These are phyloP conservation scores for Callyntrura sp. DNA, from an alignment of 2,888 invertebrate genomes.

Conservation along the genomic window DNA sequence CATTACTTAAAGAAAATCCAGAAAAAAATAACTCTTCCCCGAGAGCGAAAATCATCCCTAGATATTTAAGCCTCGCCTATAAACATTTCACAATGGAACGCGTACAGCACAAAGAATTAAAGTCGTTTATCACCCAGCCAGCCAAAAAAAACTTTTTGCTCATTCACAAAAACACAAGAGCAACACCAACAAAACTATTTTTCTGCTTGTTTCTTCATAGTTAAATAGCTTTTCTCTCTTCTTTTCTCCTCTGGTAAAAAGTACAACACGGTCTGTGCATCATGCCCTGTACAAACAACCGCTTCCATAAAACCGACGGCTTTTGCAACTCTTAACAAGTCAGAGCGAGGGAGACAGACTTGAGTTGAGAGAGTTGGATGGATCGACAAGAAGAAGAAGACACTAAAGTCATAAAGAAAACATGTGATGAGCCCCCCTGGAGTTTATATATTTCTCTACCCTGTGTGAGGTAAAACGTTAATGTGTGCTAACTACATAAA, in stretches of 20 bases:
- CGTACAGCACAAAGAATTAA: conserved; percentile 71
- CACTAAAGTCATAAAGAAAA: conserved; percentile 75
- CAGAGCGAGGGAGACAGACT: too few relatives aligned
- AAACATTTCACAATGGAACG: conserved; percentile 76
- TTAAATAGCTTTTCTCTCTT: conserved; percentile 16
- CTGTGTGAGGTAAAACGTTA: conserved; percentile 71
- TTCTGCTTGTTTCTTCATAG: conserved; percentile 37
- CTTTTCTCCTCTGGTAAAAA: conserved; percentile 3
- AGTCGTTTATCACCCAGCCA: conserved; percentile 47
- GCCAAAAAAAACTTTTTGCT: neutral
- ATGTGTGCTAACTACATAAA: conserved; percentile 65
- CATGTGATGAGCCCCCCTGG: conserved; percentile 80
- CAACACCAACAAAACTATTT: conserved; percentile 8
- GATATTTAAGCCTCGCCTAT: conserved; percentile 47
- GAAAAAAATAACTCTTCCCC: conserved; percentile 39
- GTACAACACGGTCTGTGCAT: too few relatives aligned
- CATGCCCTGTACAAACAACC: too few relatives aligned
- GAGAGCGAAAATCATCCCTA: conserved; percentile 44
- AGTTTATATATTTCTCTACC: conserved; percentile 65
- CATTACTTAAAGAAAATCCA: neutral
- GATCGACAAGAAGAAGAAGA: conserved; percentile 44
- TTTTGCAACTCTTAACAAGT: neutral
- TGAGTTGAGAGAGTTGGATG: neutral
- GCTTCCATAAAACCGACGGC: too few relatives aligned
- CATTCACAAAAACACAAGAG: conserved; percentile 33